These are phyloP conservation scores for Steinernema feltiae DNA, from an alignment of 1,140 invertebrate genomes.

Conservation along the genomic window DNA sequence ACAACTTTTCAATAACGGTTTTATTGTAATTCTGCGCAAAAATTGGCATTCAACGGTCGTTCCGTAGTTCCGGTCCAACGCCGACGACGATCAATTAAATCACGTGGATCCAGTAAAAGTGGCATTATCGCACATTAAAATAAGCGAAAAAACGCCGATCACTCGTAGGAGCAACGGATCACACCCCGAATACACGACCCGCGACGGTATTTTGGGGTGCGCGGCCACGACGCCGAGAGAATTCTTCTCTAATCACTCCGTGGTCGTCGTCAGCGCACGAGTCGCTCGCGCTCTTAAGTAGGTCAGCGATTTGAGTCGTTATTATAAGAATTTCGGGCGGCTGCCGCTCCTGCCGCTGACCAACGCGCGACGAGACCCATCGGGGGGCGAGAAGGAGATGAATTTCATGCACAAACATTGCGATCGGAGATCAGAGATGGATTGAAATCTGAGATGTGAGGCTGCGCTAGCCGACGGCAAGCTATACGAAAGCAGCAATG, in stretches of 20 bases:
- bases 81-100: not conserved
- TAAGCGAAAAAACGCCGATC: not conserved
- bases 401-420: too few species aligned
- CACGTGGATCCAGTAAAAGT: not conserved
- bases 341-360: not conserved
- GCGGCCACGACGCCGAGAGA: not conserved
- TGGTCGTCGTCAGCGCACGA: not conserved
- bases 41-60: too few species aligned
- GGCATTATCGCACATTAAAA: too few species aligned
- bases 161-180: not conserved
- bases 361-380: too few species aligned
- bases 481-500: too few species aligned
- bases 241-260: constrained; percentile 10
- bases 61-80: too few species aligned
- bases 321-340: constrained; percentile 5
- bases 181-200: not conserved
- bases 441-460: too few species aligned
- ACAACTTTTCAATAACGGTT: too few species aligned
- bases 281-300: not conserved
- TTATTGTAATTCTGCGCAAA: too few species aligned
- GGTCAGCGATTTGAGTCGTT: constrained; percentile 15
- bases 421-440: too few species aligned
- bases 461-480: too few species aligned
- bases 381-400: too few species aligned
- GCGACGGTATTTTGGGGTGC: constrained; percentile 4